These are phyloP conservation scores for Oligia latruncula DNA, from an alignment of 2,888 invertebrate species.

Conservation along the genomic window DNA sequence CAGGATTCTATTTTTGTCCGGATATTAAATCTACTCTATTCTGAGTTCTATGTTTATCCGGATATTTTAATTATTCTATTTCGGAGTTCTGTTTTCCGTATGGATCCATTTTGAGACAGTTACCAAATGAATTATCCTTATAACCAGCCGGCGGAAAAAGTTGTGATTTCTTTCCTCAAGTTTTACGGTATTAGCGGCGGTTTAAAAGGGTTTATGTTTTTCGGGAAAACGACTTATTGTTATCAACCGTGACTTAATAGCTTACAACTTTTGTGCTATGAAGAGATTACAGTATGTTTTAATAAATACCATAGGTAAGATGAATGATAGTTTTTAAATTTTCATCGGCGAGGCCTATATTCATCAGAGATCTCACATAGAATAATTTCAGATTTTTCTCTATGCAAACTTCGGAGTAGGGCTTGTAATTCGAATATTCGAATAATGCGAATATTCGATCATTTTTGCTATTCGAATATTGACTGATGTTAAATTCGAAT, in stretches of 20 bases:
- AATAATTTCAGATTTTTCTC: no score
- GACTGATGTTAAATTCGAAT: no score
- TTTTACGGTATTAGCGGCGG: constrained; percentile 34
- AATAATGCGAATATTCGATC: no score
- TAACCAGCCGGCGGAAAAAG: constrained; percentile 17
- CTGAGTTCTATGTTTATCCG: constrained; percentile 9
- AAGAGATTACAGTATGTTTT: neutral
- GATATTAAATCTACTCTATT: neutral
- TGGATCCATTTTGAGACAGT: constrained; percentile 11
- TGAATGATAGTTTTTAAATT: no score
- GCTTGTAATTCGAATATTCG: no score
- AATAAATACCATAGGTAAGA: neutral
- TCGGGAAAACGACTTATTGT: neutral
- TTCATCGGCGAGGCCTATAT: no score
- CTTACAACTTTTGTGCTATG: neutral
- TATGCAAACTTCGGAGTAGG: no score
- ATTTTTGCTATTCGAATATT: no score
- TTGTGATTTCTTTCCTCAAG: constrained; percentile 30
- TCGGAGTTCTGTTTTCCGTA: constrained; percentile 8
- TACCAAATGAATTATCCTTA: constrained; percentile 15
- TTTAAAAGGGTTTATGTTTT: constrained; percentile 23
- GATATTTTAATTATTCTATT: constrained; percentile 9
- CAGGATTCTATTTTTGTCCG: constrained; percentile 34
- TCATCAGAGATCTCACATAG: no score
- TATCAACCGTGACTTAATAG: constrained; percentile 4